Base-by-base conservation (phyloP, 2,888 invertebrate genomes). In the Cheilosia impressa region DNA sequence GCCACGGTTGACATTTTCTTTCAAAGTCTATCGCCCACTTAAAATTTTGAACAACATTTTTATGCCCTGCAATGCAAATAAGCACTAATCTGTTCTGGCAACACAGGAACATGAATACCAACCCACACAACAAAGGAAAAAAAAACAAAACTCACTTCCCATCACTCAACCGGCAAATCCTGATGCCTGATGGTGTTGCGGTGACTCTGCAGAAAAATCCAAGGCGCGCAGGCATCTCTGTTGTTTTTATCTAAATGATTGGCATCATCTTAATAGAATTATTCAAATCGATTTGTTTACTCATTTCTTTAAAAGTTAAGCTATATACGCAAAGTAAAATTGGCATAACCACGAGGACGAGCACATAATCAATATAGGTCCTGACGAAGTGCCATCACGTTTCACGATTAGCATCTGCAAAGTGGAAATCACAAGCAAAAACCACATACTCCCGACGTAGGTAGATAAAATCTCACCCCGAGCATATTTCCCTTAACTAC, bases 271-370 rank as follows among this genome's bases (percentile, higher is more conserved):
- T 50, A 81, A 81, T 63, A 27, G 57, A 75, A 81, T 76, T 69
- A 76, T 66, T 57, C 19, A 69, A 76, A 76, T 81, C 76, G 76
- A 81, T 81, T 58, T 81, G 69, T 76, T 81, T 69, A 81, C 58
- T 69, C 69, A 76, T 69, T 27, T 69, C 69, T 50, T 63, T 68
- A 62, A 75, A 41, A 63, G 31, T 47, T 78, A 60, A 47, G 38
- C 19, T 43, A 38, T 24, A 52, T 2, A 50, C 34, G 0, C n/a
- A 55, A 45, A 34, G n/a, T n/a, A 50, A 63, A 24, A n/a, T 22
- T 63, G 27, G 38, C 41, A 47, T 63, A n/a, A 57, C 19, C 24
- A n/a, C 71, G 22, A 31, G 41, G 22, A 43, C 4, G 24, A 43
- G 52, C 24, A 50, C 43, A n/a, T 47, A 41, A 57, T 19, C 27